Evolutionary conservation across 23 tunicate species (phyloP), one percentile per base, ranked within the genome.

Genomic region (Ciona savignyi): DNA sequence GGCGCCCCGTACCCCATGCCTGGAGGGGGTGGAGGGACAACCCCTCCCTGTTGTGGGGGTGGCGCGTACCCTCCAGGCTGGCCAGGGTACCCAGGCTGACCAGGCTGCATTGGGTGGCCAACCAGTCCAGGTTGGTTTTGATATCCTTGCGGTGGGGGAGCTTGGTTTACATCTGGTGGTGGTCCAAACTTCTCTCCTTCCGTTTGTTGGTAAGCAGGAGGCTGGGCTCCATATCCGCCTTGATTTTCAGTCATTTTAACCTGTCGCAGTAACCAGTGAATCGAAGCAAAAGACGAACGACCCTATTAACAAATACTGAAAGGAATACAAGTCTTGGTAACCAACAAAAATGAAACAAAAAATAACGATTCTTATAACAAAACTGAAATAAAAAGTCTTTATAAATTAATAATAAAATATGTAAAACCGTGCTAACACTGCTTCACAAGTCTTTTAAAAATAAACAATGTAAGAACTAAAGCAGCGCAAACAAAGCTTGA

Each of bases 1-100:
- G 74, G 74, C 23, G 67, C 3, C 24, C 74, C 21, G 56, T 23
- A 0, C 49, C 32, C 32, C 21, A 33, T n/a, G 32, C 61, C 72
- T 68, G 72, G 72, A 29, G 72, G 72, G 11, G 56, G 56, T 9
- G 56, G 56, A n/a, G n/a, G n/a, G n/a, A n/a, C n/a, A 6, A 42
- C 56, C 9, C 15, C 9, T 9, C 56, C 56, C 15, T 9, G 11
- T 42, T 9, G 56, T 42, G 56, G 56, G 9, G 56, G 56, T 9
- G 11, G 11, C 56, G 15, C 15, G 15, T 9, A 15, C 15, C 11
- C 56, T 9, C 56, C 56, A 42, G 56, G 56, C 15, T 42, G 56
- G 56, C 56, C 56, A 6, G 56, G 56, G 9, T 9, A 9, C 11
- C 56, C 56, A 42, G 56, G 56, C 56, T 42, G 56, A 15, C 56